Percentiles rank a stretch among this genome's conserved stretches.
Evolutionary conservation across 2,888 invertebrate species (phyloP).

Genomic region (Philaethria dido): DNA sequence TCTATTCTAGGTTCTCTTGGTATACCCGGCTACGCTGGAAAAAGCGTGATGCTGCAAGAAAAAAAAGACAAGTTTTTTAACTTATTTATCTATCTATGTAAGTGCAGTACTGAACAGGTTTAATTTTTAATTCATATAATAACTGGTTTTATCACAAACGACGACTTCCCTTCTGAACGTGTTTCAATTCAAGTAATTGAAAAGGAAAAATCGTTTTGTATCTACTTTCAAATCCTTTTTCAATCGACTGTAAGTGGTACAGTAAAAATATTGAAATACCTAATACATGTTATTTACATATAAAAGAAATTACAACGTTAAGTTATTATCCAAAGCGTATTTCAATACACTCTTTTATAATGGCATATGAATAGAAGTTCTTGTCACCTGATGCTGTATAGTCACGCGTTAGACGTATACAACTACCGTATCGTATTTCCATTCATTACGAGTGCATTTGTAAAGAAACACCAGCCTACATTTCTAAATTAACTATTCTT

Average conservation of each 20-base stretch:
- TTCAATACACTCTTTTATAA: conserved; percentile 17
- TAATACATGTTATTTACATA: not conserved
- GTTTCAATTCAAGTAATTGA: not conserved
- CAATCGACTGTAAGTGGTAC: not conserved
- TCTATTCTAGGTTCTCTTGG: too few relatives aligned
- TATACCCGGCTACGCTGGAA: too few relatives aligned
- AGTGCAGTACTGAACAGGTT: not conserved
- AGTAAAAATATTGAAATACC: too few relatives aligned
- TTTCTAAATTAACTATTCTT: conserved; percentile 32
- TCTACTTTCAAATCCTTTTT: not conserved
- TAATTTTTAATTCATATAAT: conserved; percentile 7
- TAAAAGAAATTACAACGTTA: not conserved
- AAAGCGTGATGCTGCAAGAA: too few relatives aligned
- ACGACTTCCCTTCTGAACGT: too few relatives aligned
- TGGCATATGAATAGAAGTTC: conserved; percentile 50
- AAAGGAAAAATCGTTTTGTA: not conserved
- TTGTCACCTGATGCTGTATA: conserved; percentile 65
- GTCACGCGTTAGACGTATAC: conserved; percentile 58
- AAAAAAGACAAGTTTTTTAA: not conserved
- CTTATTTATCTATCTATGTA: not conserved
- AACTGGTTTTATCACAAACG: conserved; percentile 13
- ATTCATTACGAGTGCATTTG: conserved; percentile 45
- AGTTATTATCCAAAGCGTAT: conserved; percentile 14
- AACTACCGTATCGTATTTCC: conserved; percentile 51
- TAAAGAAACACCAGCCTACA: conserved; percentile 34